Evolutionary conservation across 2,113 vertebrate species (phyloP).

Genomic region (Periophthalmodon schlosseri): DNA sequence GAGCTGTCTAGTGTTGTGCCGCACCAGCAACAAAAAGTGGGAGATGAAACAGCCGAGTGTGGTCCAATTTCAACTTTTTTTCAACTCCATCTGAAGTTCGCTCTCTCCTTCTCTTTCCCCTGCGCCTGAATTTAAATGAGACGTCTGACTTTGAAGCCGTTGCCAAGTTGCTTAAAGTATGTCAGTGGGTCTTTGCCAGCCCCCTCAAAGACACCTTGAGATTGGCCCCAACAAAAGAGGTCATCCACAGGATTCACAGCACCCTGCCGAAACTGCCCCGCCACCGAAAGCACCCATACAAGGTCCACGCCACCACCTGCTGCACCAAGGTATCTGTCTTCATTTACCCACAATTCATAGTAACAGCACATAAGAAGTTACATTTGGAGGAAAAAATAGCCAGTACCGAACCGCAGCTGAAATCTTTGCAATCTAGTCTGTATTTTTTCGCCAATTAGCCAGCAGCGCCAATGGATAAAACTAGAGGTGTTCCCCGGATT

Average conservation of each 20-base stretch:
- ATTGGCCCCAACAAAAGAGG: conserved; percentile 55
- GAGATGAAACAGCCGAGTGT: conserved; percentile 19
- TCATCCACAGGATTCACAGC: conserved; percentile 42
- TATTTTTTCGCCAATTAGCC: conserved; percentile 32
- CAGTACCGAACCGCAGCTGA: conserved; percentile 23
- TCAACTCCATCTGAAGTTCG: conserved; percentile 66
- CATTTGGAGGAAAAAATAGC: neutral
- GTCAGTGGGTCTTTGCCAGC: conserved; percentile 69
- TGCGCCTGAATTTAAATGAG: conserved; percentile 78
- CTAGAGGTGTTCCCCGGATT: conserved; percentile 16
- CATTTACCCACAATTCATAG: conserved; percentile 9
- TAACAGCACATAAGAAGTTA: neutral
- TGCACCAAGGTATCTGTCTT: conserved; percentile 1
- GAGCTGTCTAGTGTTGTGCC: conserved; percentile 10
- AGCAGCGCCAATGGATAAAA: conserved; percentile 35
- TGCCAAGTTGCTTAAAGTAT: conserved; percentile 75
- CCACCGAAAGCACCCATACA: conserved; percentile 4
- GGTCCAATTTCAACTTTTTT: conserved; percentile 68
- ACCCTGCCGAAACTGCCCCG: conserved; percentile 45
- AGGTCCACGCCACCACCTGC: conserved; percentile 5
- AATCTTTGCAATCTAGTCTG: conserved; percentile 37
- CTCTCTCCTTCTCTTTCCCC: conserved; percentile 36
- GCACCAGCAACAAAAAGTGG: conserved; percentile 10
- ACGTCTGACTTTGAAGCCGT: conserved; percentile 74
- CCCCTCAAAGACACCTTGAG: conserved; percentile 69